Conservation (phyloP, 2,888 invertebrate genomes). For the Lapara coniferarum region DNA sequence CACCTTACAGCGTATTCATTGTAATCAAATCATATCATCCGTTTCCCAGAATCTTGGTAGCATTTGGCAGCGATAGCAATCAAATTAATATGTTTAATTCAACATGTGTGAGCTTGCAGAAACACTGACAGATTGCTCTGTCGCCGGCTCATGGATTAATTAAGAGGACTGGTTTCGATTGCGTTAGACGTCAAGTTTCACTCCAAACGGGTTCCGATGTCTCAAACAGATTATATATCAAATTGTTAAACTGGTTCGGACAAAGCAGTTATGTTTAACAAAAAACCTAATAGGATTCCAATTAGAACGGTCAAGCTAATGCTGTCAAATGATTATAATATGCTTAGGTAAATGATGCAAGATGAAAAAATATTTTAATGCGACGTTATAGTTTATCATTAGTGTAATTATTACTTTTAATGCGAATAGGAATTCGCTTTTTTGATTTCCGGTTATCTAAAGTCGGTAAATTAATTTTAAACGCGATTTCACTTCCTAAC, state of each 20-base stretch:
- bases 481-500: too few species aligned
- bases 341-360: not conserved
- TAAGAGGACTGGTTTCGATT: constrained; percentile 25
- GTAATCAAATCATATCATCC: not conserved
- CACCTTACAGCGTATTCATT: too few species aligned
- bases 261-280: constrained; percentile 1
- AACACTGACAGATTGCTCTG: constrained; percentile 26
- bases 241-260: constrained; percentile 10
- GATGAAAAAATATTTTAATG: not conserved
- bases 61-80: constrained; percentile 11
- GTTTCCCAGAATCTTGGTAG: not conserved
- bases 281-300: constrained; percentile 16
- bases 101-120: constrained; percentile 16
- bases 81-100: constrained; percentile 28
- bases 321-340: not conserved
- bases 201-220: constrained; percentile 12
- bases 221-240: constrained; percentile 3
- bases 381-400: not conserved
- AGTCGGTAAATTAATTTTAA: not conserved
- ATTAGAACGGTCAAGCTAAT: constrained; percentile 13
- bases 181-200: constrained; percentile 12
- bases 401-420: not conserved
- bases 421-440: too few species aligned
- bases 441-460: too few species aligned
- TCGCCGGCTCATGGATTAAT: constrained; percentile 27